Conservation (phyloP, 2,888 invertebrate species). For the Cerceris rybyensis region DNA sequence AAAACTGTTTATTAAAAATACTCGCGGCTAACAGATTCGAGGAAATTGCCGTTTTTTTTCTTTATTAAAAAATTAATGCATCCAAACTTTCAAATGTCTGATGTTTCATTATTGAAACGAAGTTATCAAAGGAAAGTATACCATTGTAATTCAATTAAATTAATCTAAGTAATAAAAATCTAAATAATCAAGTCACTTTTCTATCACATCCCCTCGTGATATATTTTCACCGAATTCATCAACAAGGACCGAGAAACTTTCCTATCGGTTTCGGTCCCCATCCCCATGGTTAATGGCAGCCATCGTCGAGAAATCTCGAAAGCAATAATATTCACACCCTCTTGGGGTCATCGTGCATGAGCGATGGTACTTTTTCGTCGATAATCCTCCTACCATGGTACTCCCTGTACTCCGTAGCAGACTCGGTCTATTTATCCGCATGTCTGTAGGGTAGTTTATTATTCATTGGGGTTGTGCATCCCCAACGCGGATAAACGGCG, state of each 20-base stretch:
- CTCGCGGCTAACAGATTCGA: neutral
- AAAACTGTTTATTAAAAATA: conserved; percentile 8
- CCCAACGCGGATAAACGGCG: conserved; percentile 75
- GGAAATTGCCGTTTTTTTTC: neutral
- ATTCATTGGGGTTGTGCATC: conserved; percentile 76
- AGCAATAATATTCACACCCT: conserved; percentile 62
- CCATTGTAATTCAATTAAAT: too few species aligned
- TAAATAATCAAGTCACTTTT: too few species aligned
- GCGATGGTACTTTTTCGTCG: conserved; percentile 63
- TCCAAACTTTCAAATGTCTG: too few species aligned
- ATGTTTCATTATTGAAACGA: neutral
- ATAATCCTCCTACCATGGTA: conserved; percentile 64
- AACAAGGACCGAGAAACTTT: neutral
- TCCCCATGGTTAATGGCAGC: conserved; percentile 24
- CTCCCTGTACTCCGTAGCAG: conserved; percentile 47
- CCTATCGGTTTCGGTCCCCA: neutral
- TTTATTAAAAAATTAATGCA: too few species aligned
- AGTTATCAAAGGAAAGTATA: too few species aligned
- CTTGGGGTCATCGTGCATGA: conserved; percentile 39
- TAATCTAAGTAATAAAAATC: too few species aligned
- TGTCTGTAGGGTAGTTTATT: conserved; percentile 73
- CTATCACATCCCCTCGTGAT: neutral
- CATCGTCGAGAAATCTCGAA: conserved; percentile 45
- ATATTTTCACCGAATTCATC: neutral
- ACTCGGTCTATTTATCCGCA: conserved; percentile 62